phyloP scores from a whole-genome alignment of 2,113 vertebrate species.

The Emydocephalus ijimae region DNA sequence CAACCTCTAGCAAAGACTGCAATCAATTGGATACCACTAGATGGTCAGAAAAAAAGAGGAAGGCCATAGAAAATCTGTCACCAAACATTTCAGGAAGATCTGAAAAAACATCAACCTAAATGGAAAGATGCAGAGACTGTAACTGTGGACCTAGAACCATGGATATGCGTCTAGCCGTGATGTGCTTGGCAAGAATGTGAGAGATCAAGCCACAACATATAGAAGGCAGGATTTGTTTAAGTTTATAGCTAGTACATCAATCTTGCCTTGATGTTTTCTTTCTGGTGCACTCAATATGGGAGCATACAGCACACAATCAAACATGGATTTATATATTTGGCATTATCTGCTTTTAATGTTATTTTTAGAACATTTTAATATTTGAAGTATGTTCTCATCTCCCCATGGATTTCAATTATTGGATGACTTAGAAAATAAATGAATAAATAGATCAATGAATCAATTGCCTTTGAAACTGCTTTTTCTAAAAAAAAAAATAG shows the following conservation, averaged over 20 bases:
- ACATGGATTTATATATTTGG: background rate
- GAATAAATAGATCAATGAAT: background rate
- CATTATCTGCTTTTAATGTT: background rate
- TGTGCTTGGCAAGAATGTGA: too few relatives aligned
- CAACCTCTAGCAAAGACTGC: too few relatives aligned
- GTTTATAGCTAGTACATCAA: background rate
- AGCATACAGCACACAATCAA: background rate
- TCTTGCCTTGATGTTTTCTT: background rate
- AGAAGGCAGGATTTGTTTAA: background rate
- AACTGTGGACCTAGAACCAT: too few relatives aligned
- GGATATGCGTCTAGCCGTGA: too few relatives aligned
- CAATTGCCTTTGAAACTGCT: background rate
- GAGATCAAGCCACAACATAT: background rate
- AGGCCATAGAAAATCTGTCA: too few relatives aligned
- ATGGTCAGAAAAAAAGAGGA: too few relatives aligned
- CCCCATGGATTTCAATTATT: background rate
- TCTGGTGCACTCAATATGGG: background rate
- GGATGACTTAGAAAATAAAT: background rate
- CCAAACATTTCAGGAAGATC: too few relatives aligned
- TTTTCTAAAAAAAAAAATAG: background rate
- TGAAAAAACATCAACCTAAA: too few relatives aligned
- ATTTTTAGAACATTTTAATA: background rate
- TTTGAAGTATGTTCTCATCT: background rate
- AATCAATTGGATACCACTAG: too few relatives aligned
- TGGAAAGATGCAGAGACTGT: background rate